A percentile compares a stretch with the other conserved stretches of the same genome.
These are phyloP conservation scores for Callyntrura guangdongensis DNA, from an alignment of 2,888 invertebrate genomes.

Conservation along the genomic window DNA sequence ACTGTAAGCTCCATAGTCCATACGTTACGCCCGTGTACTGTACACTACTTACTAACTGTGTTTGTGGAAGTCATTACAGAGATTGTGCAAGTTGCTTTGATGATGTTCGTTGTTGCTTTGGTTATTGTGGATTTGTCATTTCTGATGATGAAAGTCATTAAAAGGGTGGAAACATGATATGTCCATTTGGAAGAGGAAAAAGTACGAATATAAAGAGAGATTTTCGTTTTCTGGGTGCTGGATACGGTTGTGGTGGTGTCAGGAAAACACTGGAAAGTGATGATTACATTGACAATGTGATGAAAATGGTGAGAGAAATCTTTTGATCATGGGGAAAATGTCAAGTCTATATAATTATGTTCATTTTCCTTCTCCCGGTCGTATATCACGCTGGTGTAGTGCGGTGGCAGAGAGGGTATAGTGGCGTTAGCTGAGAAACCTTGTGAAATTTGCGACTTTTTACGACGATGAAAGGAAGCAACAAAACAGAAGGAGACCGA, in stretches of 20 bases:
- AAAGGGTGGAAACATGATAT: conserved; percentile 52
- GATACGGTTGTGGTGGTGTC: neutral
- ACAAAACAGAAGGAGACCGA: neutral
- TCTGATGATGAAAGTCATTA: conserved; percentile 45
- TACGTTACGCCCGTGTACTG: neutral
- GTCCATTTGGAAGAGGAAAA: conserved; percentile 54
- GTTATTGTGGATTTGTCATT: neutral
- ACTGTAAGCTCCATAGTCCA: no score
- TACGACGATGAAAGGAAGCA: neutral
- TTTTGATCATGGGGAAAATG: conserved; percentile 32
- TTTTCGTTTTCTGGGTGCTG: neutral
- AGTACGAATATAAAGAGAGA: neutral
- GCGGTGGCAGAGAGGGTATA: neutral
- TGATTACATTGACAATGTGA: neutral
- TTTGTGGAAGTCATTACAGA: neutral
- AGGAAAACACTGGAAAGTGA: neutral
- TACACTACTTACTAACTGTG: no score
- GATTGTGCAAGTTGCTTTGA: conserved; percentile 22
- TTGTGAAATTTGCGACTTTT: conserved; percentile 49
- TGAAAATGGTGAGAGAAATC: conserved; percentile 47
- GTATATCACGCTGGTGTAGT: neutral
- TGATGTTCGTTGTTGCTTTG: neutral
- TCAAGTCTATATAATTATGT: neutral
- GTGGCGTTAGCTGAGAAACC: neutral
- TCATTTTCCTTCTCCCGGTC: neutral